Percentiles rank a stretch among this genome's conserved stretches.
These are phyloP conservation scores for Pecten maximus DNA, from an alignment of 2,888 invertebrate genomes.

Conservation along the genomic window DNA sequence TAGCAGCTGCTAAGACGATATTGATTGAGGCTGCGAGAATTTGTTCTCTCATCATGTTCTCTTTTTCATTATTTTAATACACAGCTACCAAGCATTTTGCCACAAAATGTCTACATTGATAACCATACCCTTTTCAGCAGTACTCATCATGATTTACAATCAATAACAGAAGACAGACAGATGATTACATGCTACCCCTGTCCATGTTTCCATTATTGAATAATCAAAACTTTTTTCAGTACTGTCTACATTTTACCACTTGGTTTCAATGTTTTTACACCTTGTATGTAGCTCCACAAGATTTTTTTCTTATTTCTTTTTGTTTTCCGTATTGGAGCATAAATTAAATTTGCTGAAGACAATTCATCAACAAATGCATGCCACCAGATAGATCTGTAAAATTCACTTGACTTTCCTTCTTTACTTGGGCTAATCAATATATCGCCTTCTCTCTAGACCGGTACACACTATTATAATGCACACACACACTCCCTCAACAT, in stretches of 20 bases:
- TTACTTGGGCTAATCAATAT: constrained; percentile 31
- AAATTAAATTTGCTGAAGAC: neutral
- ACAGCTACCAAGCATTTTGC: neutral
- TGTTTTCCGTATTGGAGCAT: too few relatives aligned
- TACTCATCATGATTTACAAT: neutral
- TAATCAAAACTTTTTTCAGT: neutral
- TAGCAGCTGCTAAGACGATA: neutral
- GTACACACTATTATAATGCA: constrained; percentile 31
- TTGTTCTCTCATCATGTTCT: neutral
- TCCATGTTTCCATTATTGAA: neutral
- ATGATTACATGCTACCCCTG: neutral
- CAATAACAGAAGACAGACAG: neutral
- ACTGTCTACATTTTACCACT: neutral
- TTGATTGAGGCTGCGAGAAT: neutral
- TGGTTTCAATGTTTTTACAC: neutral
- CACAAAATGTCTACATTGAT: neutral
- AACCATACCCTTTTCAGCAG: neutral
- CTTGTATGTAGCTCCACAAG: neutral
- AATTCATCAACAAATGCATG: constrained; percentile 1
- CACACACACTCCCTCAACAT: constrained; percentile 23
- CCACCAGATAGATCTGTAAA: constrained; percentile 19
- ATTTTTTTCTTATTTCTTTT: too few relatives aligned
- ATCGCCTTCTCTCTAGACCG: constrained; percentile 33
- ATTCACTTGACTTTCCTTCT: constrained; percentile 33
- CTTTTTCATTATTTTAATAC: neutral